These are phyloP conservation scores for Bombus turneri DNA, from an alignment of 1,140 invertebrate genomes.

Conservation along the genomic window DNA sequence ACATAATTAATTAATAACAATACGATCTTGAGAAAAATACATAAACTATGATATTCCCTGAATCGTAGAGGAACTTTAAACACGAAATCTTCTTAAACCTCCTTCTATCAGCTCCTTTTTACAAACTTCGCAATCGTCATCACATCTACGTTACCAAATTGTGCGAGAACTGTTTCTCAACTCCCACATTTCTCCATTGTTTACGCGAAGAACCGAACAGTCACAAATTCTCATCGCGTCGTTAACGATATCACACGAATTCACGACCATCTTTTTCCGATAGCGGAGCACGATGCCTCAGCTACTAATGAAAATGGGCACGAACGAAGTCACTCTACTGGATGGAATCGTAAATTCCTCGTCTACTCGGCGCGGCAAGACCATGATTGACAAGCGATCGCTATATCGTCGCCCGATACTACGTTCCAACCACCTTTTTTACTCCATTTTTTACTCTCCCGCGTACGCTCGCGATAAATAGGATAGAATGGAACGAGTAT, in stretches of 20 bases:
- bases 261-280: not conserved
- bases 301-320: conserved; percentile 31
- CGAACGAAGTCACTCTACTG: not conserved
- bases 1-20: too few relatives aligned
- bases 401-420: not conserved
- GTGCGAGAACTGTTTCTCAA: not conserved
- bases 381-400: conserved; percentile 21
- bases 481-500: conserved; percentile 1
- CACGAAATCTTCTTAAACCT: not conserved
- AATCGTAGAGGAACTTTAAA: not conserved
- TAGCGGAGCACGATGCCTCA: too few relatives aligned
- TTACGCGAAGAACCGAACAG: not conserved
- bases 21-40: too few relatives aligned
- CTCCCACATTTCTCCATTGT: not conserved
- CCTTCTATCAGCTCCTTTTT: not conserved
- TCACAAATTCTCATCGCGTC: not conserved
- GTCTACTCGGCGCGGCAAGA: not conserved
- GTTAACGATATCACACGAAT: not conserved
- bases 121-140: not conserved
- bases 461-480: conserved; percentile 9
- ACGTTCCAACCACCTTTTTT: not conserved
- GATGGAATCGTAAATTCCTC: conserved; percentile 20
- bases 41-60: too few relatives aligned
- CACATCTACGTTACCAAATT: not conserved
- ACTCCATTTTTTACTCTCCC: not conserved